These are phyloP conservation scores for Subacronicta megacephala DNA, from an alignment of 2,888 invertebrate genomes.

Conservation along the genomic window DNA sequence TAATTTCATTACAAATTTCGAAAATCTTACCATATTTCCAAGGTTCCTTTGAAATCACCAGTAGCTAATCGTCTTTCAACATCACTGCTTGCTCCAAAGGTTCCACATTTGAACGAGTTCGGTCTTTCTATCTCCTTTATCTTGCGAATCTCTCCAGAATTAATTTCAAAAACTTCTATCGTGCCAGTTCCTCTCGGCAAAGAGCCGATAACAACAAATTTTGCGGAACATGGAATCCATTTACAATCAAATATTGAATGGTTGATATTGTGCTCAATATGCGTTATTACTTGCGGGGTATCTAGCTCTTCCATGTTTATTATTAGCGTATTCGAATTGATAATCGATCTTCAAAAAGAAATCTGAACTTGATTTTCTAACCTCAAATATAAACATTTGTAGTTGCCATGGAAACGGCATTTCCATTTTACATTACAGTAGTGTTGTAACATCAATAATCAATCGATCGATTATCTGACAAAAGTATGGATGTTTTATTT, in stretches of 20 bases:
- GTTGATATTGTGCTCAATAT: constrained; percentile 94
- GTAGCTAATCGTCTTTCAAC: constrained; percentile 95
- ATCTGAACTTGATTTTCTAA: constrained; percentile 44
- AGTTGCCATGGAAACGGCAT: constrained; percentile 71
- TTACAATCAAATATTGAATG: constrained; percentile 97
- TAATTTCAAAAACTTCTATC: constrained; percentile 94
- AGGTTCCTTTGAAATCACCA: constrained; percentile 96
- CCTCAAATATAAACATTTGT: constrained; percentile 64
- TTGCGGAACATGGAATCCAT: constrained; percentile 98
- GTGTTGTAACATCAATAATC: too few relatives aligned
- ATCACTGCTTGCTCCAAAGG: constrained; percentile 96
- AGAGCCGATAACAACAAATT: constrained; percentile 96
- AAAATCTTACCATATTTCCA: constrained; percentile 94
- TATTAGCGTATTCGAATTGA: not conserved
- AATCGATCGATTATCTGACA: too few relatives aligned
- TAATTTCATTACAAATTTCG: not conserved
- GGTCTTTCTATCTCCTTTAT: constrained; percentile 94
- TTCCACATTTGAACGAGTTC: constrained; percentile 97
- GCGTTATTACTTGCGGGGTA: constrained; percentile 97
- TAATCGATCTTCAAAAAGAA: not conserved
- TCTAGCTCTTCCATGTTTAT: constrained; percentile 83
- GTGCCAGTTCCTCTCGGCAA: constrained; percentile 96
- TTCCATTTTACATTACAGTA: too few relatives aligned
- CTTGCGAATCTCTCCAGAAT: constrained; percentile 92
- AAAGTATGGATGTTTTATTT: too few relatives aligned